phyloP scores from a whole-genome alignment of 2,888 invertebrate species.

The Pyrrhia umbra region DNA sequence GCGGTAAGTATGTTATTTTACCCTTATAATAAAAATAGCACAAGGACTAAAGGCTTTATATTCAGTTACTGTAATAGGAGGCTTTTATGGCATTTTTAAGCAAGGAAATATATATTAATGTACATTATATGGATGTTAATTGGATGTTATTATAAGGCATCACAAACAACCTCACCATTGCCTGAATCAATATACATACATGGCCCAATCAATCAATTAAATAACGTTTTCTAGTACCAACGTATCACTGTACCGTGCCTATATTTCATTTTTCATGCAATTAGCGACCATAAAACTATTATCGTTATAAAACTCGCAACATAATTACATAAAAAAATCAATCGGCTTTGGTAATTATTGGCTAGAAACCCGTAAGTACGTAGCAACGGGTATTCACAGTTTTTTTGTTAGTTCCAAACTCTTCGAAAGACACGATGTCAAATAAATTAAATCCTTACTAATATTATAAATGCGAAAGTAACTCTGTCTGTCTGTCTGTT shows the following conservation, averaged over 20 bases:
- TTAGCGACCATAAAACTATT: constrained; percentile 43
- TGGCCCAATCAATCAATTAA: constrained; percentile 17
- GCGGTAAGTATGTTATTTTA: too few species aligned
- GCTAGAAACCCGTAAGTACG: not conserved
- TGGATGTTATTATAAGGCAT: constrained; percentile 2
- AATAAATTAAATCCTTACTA: too few species aligned
- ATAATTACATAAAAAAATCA: constrained; percentile 19
- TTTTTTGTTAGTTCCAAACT: too few species aligned
- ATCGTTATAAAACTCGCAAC: constrained; percentile 4
- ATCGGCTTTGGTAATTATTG: constrained; percentile 15
- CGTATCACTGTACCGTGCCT: not conserved
- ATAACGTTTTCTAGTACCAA: constrained; percentile 1
- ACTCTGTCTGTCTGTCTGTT: too few species aligned
- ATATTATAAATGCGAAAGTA: too few species aligned
- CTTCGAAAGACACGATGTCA: too few species aligned
- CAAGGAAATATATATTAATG: constrained; percentile 12
- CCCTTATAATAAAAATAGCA: too few species aligned
- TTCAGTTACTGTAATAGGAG: too few species aligned
- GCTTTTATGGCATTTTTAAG: not conserved
- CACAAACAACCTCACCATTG: constrained; percentile 15
- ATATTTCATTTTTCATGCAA: constrained; percentile 10
- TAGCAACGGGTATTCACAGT: too few species aligned
- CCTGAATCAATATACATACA: not conserved
- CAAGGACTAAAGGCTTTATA: too few species aligned
- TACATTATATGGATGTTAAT: not conserved